A percentile compares a stretch with the other conserved stretches of the same genome.
phyloP scores from a whole-genome alignment of 1,140 invertebrate species.

The Macrotrachela quadricornifera region DNA sequence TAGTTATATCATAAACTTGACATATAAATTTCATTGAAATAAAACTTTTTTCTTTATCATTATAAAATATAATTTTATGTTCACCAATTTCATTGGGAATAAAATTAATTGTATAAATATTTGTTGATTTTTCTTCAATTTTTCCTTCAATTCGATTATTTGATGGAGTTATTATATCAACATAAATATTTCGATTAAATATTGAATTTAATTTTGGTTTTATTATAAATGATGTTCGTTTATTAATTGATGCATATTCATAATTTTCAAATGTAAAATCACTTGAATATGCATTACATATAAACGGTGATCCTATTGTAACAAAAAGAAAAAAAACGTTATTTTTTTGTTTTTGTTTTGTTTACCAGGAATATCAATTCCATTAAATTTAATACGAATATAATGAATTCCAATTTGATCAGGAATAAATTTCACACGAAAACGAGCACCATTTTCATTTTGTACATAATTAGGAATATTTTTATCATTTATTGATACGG shows the following conservation, averaged over 20 bases:
- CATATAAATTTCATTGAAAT: too few relatives aligned
- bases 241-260: background rate
- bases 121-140: too few relatives aligned
- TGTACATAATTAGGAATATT: background rate
- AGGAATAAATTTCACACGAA: background rate
- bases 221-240: background rate
- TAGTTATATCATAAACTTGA: background rate
- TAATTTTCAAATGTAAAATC: background rate
- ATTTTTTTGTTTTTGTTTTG: background rate
- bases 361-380: background rate
- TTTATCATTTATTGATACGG: background rate
- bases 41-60: too few relatives aligned
- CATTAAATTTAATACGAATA: background rate
- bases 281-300: background rate
- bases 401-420: background rate
- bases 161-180: too few relatives aligned
- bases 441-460: background rate
- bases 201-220: too few relatives aligned
- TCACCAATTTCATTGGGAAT: too few relatives aligned
- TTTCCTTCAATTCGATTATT: too few relatives aligned
- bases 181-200: too few relatives aligned
- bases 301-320: background rate
- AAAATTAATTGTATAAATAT: too few relatives aligned
- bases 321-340: too few relatives aligned
- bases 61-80: too few relatives aligned